Percentiles rank a stretch among this genome's conserved stretches.
phyloP scores from a whole-genome alignment of 2,113 vertebrate species.

The Penelope pileata region DNA sequence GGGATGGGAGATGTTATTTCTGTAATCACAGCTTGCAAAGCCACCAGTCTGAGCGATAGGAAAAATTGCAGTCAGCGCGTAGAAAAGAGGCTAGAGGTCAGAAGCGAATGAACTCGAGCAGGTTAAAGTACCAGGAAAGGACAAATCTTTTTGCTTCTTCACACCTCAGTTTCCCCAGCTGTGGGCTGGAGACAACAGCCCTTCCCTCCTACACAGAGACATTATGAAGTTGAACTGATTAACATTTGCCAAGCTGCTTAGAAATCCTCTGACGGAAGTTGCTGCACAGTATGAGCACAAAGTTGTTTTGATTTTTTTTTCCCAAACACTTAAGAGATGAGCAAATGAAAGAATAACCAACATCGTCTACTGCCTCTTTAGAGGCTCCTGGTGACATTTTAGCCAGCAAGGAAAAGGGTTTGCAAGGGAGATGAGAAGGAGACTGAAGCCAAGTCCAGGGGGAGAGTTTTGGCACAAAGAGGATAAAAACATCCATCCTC shows the following conservation, averaged over 20 bases:
- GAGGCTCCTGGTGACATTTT: constrained; percentile 17
- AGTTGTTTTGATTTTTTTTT: background rate
- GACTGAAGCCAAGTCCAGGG: background rate
- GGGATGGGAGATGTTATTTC: background rate
- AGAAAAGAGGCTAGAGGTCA: background rate
- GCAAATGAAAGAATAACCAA: constrained; percentile 24
- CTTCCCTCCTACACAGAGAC: background rate
- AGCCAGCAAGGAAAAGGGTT: constrained; percentile 1
- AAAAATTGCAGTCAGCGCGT: background rate
- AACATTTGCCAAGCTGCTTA: background rate
- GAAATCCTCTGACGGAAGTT: background rate
- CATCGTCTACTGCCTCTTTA: constrained; percentile 14
- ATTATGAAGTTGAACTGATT: background rate
- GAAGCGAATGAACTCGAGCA: background rate
- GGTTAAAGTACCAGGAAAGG: background rate
- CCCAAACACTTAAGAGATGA: constrained; percentile 3
- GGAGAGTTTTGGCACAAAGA: background rate
- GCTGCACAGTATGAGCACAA: background rate
- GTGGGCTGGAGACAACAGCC: background rate
- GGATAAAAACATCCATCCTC: background rate
- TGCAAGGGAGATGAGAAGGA: background rate
- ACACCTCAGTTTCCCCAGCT: background rate
- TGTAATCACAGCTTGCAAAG: background rate
- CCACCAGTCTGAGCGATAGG: background rate
- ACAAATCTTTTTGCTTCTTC: background rate